phyloP scores from a whole-genome alignment of 92 coral and sea anemone genomes.

The Bergia sp. region DNA sequence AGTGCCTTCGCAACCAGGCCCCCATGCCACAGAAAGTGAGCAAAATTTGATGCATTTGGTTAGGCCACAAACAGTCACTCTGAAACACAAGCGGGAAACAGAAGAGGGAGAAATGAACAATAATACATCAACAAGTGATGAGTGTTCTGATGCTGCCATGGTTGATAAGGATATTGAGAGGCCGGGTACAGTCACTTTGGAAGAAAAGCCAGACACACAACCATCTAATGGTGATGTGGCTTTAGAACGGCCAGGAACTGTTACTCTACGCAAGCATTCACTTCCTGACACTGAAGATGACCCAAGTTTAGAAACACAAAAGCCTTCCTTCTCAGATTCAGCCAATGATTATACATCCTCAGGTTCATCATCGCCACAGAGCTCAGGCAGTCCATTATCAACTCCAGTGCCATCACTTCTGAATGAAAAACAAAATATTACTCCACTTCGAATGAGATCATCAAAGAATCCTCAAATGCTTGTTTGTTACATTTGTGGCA shows the following conservation, averaged over 20 bases:
- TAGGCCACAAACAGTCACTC: constrained; percentile 59
- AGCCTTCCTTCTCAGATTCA: constrained; percentile 38
- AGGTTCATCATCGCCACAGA: constrained; percentile 32
- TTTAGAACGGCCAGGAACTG: constrained; percentile 37
- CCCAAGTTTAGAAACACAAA: constrained; percentile 57
- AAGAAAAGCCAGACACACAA: constrained; percentile 16
- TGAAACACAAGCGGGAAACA: constrained; percentile 29
- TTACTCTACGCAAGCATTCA: constrained; percentile 51
- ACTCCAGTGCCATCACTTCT: constrained; percentile 45
- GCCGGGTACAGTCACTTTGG: constrained; percentile 33
- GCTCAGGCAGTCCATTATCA: constrained; percentile 32
- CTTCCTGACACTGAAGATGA: constrained; percentile 25
- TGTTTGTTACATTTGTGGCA: constrained; percentile 94
- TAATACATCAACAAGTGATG: constrained; percentile 10
- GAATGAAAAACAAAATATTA: constrained; percentile 17
- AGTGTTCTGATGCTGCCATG: neutral
- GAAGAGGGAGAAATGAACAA: constrained; percentile 33
- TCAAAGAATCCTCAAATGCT: constrained; percentile 80
- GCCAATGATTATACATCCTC: constrained; percentile 28
- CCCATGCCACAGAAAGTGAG: constrained; percentile 60
- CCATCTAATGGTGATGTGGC: neutral
- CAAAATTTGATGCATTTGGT: constrained; percentile 52
- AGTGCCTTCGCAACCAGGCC: constrained; percentile 49
- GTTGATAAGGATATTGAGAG: constrained; percentile 33
- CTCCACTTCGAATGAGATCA: constrained; percentile 65